Evolutionary conservation across 35 echinoderm and acorn worm species (phyloP).

Genomic region (Ophiothrix spiculata): DNA sequence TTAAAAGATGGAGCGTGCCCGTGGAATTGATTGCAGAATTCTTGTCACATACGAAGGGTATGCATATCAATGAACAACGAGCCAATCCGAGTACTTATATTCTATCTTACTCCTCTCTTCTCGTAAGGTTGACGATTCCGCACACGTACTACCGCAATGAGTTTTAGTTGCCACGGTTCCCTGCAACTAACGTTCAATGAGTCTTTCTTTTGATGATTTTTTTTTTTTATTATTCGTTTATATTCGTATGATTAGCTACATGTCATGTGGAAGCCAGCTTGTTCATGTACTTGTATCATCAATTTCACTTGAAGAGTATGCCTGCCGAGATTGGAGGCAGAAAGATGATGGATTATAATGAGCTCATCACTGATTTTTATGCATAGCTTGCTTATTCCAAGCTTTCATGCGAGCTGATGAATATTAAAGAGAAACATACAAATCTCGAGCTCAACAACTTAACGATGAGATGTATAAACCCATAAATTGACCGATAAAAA

Average conservation of each 20-base stretch:
- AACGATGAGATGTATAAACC: neutral
- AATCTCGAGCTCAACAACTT: neutral
- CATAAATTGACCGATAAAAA: conserved; percentile 12
- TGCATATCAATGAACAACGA: neutral
- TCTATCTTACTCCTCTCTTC: neutral
- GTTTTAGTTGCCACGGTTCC: neutral
- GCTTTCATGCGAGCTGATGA: neutral
- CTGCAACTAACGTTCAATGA: neutral
- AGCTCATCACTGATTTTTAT: neutral
- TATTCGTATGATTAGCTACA: neutral
- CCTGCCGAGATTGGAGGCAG: neutral
- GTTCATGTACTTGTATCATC: neutral
- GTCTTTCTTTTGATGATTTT: neutral
- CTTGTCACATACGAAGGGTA: neutral
- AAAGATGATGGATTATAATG: conserved; percentile 10
- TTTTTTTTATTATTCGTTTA: neutral
- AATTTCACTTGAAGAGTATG: conserved; percentile 1
- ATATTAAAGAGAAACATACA: no score
- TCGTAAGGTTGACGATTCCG: neutral
- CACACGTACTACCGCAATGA: neutral
- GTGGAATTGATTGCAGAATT: no score
- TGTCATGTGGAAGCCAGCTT: neutral
- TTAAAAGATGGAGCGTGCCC: no score
- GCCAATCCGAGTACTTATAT: neutral
- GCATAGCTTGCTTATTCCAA: neutral